Percentiles rank a stretch among this genome's conserved stretches.
Evolutionary conservation across 1,140 invertebrate genomes (phyloP).

Genomic region (Plectrocnemia conspersa): DNA sequence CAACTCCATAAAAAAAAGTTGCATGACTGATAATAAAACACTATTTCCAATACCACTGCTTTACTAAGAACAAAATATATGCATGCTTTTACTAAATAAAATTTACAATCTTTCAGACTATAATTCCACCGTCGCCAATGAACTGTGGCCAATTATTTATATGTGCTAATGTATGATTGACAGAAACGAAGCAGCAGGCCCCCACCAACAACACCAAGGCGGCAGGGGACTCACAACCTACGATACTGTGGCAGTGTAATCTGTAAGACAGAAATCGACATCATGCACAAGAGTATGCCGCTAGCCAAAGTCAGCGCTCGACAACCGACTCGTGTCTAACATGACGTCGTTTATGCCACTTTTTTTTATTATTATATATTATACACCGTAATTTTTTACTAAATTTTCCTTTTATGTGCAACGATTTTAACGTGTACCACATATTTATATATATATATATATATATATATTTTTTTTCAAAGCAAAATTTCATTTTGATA

Average conservation of each 20-base stretch:
- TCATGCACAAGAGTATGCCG: background rate
- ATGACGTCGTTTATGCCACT: slow-evolving; percentile 26
- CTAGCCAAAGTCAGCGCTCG: slow-evolving; percentile 23
- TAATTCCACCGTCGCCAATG: too few relatives aligned
- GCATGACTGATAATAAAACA: too few relatives aligned
- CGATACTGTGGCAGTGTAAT: slow-evolving; percentile 96
- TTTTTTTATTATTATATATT: slow-evolving; percentile 19
- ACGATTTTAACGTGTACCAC: background rate
- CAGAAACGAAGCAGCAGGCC: slow-evolving; percentile 84
- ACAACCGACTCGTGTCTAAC: slow-evolving; percentile 23
- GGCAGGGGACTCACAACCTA: slow-evolving; percentile 89
- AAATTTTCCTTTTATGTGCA: background rate
- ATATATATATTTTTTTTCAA: background rate
- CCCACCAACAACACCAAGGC: slow-evolving; percentile 62
- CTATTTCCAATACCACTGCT: too few relatives aligned
- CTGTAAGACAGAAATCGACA: slow-evolving; percentile 58
- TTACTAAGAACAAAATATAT: too few relatives aligned
- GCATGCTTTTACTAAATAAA: too few relatives aligned
- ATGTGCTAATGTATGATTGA: slow-evolving; percentile 38
- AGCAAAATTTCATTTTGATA: background rate
- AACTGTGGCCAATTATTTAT: background rate
- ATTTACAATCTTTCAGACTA: too few relatives aligned
- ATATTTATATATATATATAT: background rate
- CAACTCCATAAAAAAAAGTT: too few relatives aligned
- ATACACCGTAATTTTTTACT: background rate